These are phyloP conservation scores for Apocheima hispidaria DNA, from an alignment of 2,888 invertebrate species.

Conservation along the genomic window DNA sequence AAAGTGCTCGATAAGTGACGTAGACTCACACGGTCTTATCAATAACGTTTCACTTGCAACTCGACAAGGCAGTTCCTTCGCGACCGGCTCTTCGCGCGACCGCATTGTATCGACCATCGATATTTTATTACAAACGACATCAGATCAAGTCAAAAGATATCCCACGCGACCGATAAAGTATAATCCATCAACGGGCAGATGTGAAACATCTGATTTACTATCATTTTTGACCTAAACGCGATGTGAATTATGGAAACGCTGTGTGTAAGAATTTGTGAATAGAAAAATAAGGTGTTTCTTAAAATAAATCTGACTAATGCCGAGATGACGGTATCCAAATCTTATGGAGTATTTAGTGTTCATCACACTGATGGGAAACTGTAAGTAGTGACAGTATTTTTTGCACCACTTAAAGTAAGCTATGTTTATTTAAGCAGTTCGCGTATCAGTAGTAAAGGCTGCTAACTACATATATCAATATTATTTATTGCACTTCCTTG, in stretches of 20 bases:
- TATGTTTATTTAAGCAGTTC: constrained; percentile 21
- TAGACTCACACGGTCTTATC: constrained; percentile 67
- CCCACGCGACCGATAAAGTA: constrained; percentile 38
- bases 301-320: constrained; percentile 66
- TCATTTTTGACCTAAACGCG: constrained; percentile 34
- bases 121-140: constrained; percentile 47
- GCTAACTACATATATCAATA: constrained; percentile 21
- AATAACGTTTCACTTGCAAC: constrained; percentile 73
- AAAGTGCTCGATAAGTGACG: constrained; percentile 80
- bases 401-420: constrained; percentile 19
- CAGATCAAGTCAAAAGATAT: constrained; percentile 37
- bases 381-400: constrained; percentile 62
- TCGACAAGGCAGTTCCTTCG: constrained; percentile 69
- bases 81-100: constrained; percentile 63
- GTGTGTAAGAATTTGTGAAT: constrained; percentile 49
- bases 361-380: constrained; percentile 79
- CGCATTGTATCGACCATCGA: constrained; percentile 54
- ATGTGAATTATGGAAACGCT: constrained; percentile 49
- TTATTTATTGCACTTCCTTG: constrained; percentile 40
- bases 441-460: constrained; percentile 19
- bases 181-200: constrained; percentile 42
- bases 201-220: constrained; percentile 42
- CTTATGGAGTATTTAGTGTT: constrained; percentile 69
- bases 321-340: constrained; percentile 70
- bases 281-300: constrained; percentile 51